Evolutionary conservation across 2,113 vertebrate genomes (phyloP), one percentile per base, ranked within the genome.

Genomic region (Cryptotis parvus): DNA sequence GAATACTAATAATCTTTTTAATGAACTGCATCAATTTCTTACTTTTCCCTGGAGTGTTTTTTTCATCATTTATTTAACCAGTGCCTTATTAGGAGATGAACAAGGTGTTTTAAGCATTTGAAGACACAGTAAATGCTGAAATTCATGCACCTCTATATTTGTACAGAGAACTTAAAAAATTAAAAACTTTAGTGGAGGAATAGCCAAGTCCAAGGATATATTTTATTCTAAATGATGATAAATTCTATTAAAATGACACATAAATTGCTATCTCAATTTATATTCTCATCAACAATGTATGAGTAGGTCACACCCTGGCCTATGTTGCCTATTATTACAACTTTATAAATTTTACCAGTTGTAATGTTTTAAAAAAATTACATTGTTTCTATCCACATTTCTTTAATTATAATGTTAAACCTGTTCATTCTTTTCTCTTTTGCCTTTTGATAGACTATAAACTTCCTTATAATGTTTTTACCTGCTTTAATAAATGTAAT

Each of bases 311-410:
- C 16, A 65, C 11, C 18, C 10, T 68, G 80, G 52, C 31, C 15
- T 66, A 61, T 4, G 14, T 12, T 89, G 35, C 1, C 6, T 72
- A 77, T 90, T 77, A 70, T 52, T 18, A 77, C 8, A 91, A 37
- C 33, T 58, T 33, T 66, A 65, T 77, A 85, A 90, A 85, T 90
- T 84, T 84, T 84, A 26, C 52, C 81, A 86, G 27, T 84, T 37
- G 33, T 4, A 76, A 20, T 43, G 14, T 58, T 58, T 58, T 65
- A 2, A 31, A 52, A 2, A 31, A 52, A 84, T 65, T 4, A 41
- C 29, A 39, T 1, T 20, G 27, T 90, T 74, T 88, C 45, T 29
- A 87, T 80, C 27, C 26, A 31, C 27, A 73, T 83, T 92, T 88
- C 49, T 84, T 93, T 18, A 83, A 69, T 84, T 87, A 77, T 55